These are phyloP conservation scores for Gracilinanus agilis DNA, from an alignment of 2,113 vertebrate genomes.

Conservation along the genomic window DNA sequence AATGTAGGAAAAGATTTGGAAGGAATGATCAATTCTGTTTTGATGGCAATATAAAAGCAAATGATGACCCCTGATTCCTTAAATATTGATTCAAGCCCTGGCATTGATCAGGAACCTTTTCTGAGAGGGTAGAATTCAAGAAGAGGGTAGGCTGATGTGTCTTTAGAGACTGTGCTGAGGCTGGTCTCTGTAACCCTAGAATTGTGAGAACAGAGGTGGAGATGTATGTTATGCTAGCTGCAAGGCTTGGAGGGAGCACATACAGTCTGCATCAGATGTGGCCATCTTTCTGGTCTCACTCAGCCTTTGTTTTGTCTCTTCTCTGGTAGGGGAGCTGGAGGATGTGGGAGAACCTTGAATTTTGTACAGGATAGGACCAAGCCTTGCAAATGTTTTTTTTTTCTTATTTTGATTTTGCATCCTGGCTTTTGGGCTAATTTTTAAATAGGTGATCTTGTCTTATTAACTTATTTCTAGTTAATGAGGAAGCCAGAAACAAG, in stretches of 20 bases:
- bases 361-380: conserved; percentile 45
- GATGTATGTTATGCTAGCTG: too few species aligned
- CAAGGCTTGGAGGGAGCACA: neutral
- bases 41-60: too few species aligned
- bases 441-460: conserved; percentile 35
- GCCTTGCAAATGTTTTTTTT: conserved; percentile 48
- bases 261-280: neutral
- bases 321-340: neutral
- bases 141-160: neutral
- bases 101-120: neutral
- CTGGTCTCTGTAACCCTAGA: too few species aligned
- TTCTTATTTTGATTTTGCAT: conserved; percentile 56
- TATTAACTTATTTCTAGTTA: conserved; percentile 62
- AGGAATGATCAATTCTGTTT: too few species aligned
- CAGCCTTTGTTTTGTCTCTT: too few species aligned
- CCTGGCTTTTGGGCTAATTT: neutral
- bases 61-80: too few species aligned
- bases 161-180: neutral
- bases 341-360: conserved; percentile 30
- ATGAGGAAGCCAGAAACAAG: conserved; percentile 16
- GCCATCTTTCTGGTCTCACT: neutral
- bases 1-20: too few species aligned
- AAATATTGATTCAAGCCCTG: too few species aligned
- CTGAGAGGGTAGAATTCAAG: neutral
- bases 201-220: neutral